Evolutionary conservation across 2,113 vertebrate genomes (phyloP), one percentile per base, ranked within the genome.

Genomic region (Notechis scutatus): DNA sequence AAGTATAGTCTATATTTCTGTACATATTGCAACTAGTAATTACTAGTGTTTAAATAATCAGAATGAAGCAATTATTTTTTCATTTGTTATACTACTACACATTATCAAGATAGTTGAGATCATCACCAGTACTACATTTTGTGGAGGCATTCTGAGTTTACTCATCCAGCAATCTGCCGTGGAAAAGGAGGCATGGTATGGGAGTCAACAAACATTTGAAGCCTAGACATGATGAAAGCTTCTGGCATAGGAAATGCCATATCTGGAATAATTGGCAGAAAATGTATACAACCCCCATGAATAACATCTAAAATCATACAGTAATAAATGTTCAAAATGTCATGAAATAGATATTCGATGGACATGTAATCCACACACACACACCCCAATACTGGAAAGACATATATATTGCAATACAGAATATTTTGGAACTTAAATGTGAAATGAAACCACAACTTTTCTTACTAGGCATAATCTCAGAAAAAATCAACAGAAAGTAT

Each of bases 211-310:
- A 56, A 89, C 4, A 2, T 57, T 57, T 89, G 20, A 34, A 89
- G 10, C 47, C 18, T 54, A 34, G 10, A 90, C n/a, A 81, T 81
- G 18, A 81, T 3, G 21, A 34, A 81, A 81, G 34, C 34, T 81
- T 81, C 34, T 81, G 34, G 74, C 74, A 81, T 18, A 81, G n/a
- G 86, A 95, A 56, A 54, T 93, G 1, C 54, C 61, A 93, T 92
- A 93, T 88, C 91, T 94, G 89, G 39, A 94, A 92, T 95, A 97
- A 94, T 96, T 94, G 95, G 95, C 14, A 90, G 26, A 96, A 89
- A 95, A 91, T 94, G 91, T 93, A 91, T 39, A 81, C 34, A 81
- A 42, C 34, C 34, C 18, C 34, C 18, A 81, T 81, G 34, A 81
- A 81, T 39, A 81, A 81, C 18, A 81, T 81, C 74, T 42, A 81